phyloP scores from a whole-genome alignment of 2,113 vertebrate species.

The Poecilia latipinna region DNA sequence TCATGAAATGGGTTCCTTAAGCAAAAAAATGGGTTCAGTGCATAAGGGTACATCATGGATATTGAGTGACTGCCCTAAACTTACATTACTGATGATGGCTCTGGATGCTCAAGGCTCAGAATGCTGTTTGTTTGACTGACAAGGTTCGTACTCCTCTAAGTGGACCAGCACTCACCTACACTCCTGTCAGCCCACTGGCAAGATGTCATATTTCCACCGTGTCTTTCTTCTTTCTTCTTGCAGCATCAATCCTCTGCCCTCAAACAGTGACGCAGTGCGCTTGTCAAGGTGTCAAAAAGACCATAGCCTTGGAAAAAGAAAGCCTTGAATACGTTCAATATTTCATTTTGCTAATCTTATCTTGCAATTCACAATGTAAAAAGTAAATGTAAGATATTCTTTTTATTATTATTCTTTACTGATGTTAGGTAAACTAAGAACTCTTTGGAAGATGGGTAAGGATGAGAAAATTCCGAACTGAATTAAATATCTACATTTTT shows the following conservation, averaged over 20 bases:
- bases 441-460: neutral
- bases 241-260: slow-evolving; percentile 59
- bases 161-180: slow-evolving; percentile 60
- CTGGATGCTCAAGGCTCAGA: slow-evolving; percentile 37
- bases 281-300: slow-evolving; percentile 44
- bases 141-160: slow-evolving; percentile 21
- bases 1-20: slow-evolving; percentile 2
- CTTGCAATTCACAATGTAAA: neutral
- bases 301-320: slow-evolving; percentile 23
- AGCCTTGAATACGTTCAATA: slow-evolving; percentile 15
- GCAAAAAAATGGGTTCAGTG: slow-evolving; percentile 32
- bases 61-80: slow-evolving; percentile 27
- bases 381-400: neutral
- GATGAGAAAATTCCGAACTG: neutral
- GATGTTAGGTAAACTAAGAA: neutral
- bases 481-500: neutral
- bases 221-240: slow-evolving; percentile 52
- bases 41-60: slow-evolving; percentile 20
- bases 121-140: slow-evolving; percentile 45
- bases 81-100: slow-evolving; percentile 21
- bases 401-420: neutral
- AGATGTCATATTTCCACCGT: slow-evolving; percentile 45
- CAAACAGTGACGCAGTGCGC: slow-evolving; percentile 59
- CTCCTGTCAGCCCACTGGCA: slow-evolving; percentile 45
- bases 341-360: slow-evolving; percentile 3